Evolutionary conservation across 2,888 invertebrate genomes (phyloP), one percentile per base, ranked within the genome.

Genomic region (Lithodes maja): DNA sequence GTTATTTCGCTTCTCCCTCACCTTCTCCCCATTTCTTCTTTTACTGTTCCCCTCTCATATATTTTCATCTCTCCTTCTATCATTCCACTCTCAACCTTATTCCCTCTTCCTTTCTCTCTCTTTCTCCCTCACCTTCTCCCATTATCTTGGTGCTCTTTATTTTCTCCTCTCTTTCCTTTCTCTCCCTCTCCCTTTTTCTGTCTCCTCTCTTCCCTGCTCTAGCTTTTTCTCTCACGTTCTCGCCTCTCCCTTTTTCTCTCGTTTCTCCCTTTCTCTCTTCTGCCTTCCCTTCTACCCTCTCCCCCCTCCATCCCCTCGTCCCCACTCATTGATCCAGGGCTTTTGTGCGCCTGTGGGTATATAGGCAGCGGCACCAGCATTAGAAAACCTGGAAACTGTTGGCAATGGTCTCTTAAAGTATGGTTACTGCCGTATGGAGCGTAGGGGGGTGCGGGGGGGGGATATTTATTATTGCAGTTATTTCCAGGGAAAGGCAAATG

Each of bases 331-430:
- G 84, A 84, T 84, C 88, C 88, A 17, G 53, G 49, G 84, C 81
- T 84, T 87, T 87, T 87, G 87, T 87, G 87, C 87, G 87, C 82
- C 82, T 82, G 82, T 77, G 83, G 83, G 87, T 68, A 83, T 87
- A 87, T 87, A 82, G 87, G 83, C 87, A 83, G 82, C 82, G 82
- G 69, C 61, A 53, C 61, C 87, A 5, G 75, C 80, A 80, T 80
- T 86, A 78, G 85, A 80, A 86, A 86, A 81, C 86, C 80, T 80
- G 80, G 78, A 77, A 87, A 83, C 82, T 2, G 55, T 54, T 33
- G 74, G 81, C n/a, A 86, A 81, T 68, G 83, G 52, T 52, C 87
- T 83, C 83, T 82, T 83, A 87, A 87, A 83, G 75, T 83, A 83
- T 77, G 83, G 78, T 61, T 77, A 61, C 61, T 77, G 78, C 78